phyloP scores from a whole-genome alignment of 2,888 invertebrate species.

The Drymonia ruficornis region DNA sequence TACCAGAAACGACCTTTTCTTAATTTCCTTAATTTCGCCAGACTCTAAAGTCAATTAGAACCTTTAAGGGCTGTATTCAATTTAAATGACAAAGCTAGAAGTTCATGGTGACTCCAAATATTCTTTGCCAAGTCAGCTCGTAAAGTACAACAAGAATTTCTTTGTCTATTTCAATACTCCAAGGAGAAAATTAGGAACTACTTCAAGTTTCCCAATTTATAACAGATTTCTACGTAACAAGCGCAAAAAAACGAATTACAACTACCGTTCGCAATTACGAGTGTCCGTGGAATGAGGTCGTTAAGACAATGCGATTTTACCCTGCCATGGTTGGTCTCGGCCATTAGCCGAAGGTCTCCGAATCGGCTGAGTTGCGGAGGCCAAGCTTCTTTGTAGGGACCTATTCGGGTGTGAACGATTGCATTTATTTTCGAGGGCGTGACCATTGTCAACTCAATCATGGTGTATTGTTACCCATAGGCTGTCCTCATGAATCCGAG shows the following conservation, averaged over 20 bases:
- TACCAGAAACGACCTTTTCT: too few species aligned
- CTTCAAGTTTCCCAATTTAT: too few species aligned
- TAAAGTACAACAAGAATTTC: too few species aligned
- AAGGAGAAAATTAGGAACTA: too few species aligned
- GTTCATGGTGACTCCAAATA: too few species aligned
- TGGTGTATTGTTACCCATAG: background rate
- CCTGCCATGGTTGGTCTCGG: constrained; percentile 28
- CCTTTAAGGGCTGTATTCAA: too few species aligned
- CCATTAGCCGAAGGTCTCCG: constrained; percentile 41
- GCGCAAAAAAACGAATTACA: constrained; percentile 52
- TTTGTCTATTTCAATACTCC: too few species aligned
- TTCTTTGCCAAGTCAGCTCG: too few species aligned
- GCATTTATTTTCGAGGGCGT: constrained; percentile 22
- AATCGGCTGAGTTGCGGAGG: constrained; percentile 34
- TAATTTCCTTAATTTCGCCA: too few species aligned
- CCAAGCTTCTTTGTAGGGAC: constrained; percentile 29
- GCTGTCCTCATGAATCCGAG: too few species aligned
- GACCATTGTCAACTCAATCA: background rate
- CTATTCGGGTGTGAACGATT: constrained; percentile 32
- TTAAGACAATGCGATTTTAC: constrained; percentile 45
- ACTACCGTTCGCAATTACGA: constrained; percentile 49
- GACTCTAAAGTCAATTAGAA: too few species aligned
- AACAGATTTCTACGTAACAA: constrained; percentile 41
- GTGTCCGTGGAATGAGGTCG: constrained; percentile 49
- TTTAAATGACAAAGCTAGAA: too few species aligned